Conservation (phyloP, 2,888 invertebrate genomes). For the Drosophila lacicola region DNA sequence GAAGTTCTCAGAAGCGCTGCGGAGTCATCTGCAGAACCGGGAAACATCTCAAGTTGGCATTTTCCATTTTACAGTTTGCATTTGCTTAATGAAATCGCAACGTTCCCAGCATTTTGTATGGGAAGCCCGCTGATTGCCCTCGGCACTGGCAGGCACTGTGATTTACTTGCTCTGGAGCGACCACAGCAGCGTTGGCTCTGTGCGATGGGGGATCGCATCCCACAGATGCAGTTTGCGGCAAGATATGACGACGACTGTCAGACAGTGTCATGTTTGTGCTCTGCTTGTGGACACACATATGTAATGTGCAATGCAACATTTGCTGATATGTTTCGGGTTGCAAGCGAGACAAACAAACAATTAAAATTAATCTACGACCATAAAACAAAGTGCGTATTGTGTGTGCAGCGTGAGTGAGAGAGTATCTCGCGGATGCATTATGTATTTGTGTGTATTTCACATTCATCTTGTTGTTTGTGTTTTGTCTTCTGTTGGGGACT, state of each 20-base stretch:
- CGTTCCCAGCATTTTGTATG: conserved; percentile 68
- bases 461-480: conserved; percentile 47
- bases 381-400: conserved; percentile 76
- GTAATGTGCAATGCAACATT: conserved; percentile 63
- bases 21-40: conserved; percentile 3
- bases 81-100: conserved; percentile 73
- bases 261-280: conserved; percentile 40
- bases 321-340: conserved; percentile 58
- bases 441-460: conserved; percentile 20
- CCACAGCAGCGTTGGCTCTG: conserved; percentile 4
- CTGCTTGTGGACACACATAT: conserved; percentile 42
- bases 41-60: conserved; percentile 25
- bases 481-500: conserved; percentile 52
- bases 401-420: neutral
- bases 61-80: conserved; percentile 20
- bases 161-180: conserved; percentile 53
- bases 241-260: conserved; percentile 36
- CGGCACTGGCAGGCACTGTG: conserved; percentile 54
- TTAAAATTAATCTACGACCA: conserved; percentile 78
- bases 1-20: conserved; percentile 32
- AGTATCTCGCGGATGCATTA: conserved; percentile 55
- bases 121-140: conserved; percentile 57
- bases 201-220: conserved; percentile 35
- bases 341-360: conserved; percentile 70
- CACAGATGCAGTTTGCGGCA: conserved; percentile 52